Evolutionary conservation across 2,113 vertebrate species (phyloP).

Genomic region (Ochotona curzoniae): DNA sequence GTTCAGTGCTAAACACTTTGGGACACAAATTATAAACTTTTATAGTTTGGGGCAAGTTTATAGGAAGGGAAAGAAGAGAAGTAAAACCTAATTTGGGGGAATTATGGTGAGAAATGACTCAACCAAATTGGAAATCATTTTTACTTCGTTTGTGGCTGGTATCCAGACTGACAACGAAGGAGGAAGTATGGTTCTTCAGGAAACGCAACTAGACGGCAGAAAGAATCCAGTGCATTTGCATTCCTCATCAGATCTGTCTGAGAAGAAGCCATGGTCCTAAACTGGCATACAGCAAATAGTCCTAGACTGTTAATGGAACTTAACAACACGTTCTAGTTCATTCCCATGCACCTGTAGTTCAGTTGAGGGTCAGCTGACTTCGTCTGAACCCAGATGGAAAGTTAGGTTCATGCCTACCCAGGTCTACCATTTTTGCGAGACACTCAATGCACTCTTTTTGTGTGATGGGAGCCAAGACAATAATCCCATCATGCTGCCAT

Average conservation of each 20-base stretch:
- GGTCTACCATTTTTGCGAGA: background rate
- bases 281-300: background rate
- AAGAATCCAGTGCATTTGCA: background rate
- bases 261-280: background rate
- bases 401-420: background rate
- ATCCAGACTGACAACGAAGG: background rate
- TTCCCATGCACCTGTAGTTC: background rate
- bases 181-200: background rate
- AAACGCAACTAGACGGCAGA: background rate
- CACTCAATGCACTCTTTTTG: background rate
- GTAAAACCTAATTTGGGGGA: conserved; percentile 37
- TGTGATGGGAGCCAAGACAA: background rate
- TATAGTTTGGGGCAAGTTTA: conserved; percentile 43
- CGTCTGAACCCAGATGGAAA: background rate
- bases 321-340: background rate
- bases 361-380: background rate
- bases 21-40: conserved; percentile 43
- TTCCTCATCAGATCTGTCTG: background rate
- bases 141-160: background rate
- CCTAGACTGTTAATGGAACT: background rate
- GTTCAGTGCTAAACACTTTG: conserved; percentile 56
- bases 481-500: background rate
- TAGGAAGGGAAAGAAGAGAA: conserved; percentile 32
- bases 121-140: conserved; percentile 23
- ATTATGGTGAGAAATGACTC: conserved; percentile 27